Evolutionary conservation across 2,888 invertebrate genomes (phyloP).

Genomic region (Epinotia nisella): DNA sequence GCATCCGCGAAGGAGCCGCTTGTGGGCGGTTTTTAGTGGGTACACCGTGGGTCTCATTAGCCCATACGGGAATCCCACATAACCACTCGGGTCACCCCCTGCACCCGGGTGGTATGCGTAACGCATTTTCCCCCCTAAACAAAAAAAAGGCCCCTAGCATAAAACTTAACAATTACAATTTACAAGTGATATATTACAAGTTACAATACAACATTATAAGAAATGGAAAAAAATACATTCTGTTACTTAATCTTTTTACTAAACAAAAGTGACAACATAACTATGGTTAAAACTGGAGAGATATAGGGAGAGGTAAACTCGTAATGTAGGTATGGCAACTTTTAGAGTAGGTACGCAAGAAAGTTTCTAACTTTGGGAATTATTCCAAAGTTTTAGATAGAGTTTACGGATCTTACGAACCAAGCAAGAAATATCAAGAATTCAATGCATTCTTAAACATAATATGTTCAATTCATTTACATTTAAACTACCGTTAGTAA

Average conservation of each 20-base stretch:
- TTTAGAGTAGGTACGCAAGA: constrained; percentile 10
- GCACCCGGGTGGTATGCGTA: too few species aligned
- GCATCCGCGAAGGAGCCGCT: too few species aligned
- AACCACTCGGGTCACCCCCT: too few species aligned
- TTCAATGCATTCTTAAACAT: constrained; percentile 32
- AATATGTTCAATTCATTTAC: constrained; percentile 22
- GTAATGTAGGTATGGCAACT: constrained; percentile 21
- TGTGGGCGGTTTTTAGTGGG: too few species aligned
- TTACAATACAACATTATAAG: not conserved
- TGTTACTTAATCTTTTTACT: not conserved
- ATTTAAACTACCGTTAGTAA: constrained; percentile 26
- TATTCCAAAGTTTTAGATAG: constrained; percentile 29
- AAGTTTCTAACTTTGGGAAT: constrained; percentile 27
- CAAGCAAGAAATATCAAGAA: constrained; percentile 10
- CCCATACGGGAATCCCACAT: too few species aligned
- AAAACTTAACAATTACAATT: not conserved
- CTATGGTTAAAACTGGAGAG: constrained; percentile 2
- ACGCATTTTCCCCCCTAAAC: too few species aligned
- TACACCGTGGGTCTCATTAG: too few species aligned
- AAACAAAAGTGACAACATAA: too few species aligned
- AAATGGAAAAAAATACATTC: not conserved
- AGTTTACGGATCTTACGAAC: constrained; percentile 28
- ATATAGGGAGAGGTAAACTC: too few species aligned
- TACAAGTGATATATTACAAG: not conserved
- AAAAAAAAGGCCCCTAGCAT: too few species aligned